Evolutionary conservation across 2,797 vertebrate genomes (phyloP).

Genomic region (Pteropus rufus): DNA sequence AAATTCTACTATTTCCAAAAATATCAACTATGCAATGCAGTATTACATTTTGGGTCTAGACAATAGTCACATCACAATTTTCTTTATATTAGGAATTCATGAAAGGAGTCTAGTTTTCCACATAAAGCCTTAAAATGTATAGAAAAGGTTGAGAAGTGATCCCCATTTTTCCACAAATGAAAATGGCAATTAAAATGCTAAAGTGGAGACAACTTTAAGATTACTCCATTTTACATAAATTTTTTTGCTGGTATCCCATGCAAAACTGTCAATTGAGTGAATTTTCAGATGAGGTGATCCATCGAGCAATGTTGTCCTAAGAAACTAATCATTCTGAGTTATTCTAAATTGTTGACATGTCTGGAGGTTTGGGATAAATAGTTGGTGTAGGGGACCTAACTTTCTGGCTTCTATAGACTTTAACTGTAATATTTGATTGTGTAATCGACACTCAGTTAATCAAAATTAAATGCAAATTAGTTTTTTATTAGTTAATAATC

Average conservation of each 20-base stretch:
- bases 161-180: neutral
- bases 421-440: neutral
- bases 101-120: neutral
- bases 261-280: neutral
- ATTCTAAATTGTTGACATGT: neutral
- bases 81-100: neutral
- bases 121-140: neutral
- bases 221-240: neutral
- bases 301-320: neutral
- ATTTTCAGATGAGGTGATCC: neutral
- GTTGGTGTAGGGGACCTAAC: neutral
- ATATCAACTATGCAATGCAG: neutral
- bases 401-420: neutral
- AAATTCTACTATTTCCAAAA: neutral
- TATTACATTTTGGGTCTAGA: neutral
- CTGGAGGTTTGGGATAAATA: conserved; percentile 2
- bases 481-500: conserved; percentile 32
- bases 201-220: neutral
- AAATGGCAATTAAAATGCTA: conserved; percentile 19
- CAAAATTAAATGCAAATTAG: conserved; percentile 23
- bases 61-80: neutral
- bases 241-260: neutral
- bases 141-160: neutral
- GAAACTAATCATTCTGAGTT: neutral
- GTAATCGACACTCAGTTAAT: conserved; percentile 12